phyloP scores from a whole-genome alignment of 2,888 invertebrate genomes.

The Eristalinus aeneus region DNA sequence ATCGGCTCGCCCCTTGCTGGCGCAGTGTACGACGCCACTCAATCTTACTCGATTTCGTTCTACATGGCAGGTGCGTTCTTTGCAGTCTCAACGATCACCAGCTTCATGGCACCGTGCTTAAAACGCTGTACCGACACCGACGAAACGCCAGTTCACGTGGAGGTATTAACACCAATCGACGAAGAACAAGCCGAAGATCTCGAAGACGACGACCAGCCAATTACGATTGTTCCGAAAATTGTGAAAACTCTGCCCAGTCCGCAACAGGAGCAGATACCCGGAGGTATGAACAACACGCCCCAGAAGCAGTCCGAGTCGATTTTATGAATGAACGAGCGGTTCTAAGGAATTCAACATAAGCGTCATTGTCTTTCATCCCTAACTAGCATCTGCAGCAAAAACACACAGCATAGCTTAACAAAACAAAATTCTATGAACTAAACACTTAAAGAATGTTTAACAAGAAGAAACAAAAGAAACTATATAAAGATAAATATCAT shows the following conservation, averaged over 20 bases:
- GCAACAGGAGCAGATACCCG: slow-evolving; percentile 74
- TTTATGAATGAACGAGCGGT: slow-evolving; percentile 60
- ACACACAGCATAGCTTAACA: slow-evolving; percentile 59
- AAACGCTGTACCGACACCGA: slow-evolving; percentile 82
- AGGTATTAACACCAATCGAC: slow-evolving; percentile 91
- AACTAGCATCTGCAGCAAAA: slow-evolving; percentile 43
- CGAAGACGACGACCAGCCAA: slow-evolving; percentile 88
- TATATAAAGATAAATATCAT: slow-evolving; percentile 45
- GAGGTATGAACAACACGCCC: slow-evolving; percentile 49
- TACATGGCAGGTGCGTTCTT: slow-evolving; percentile 95
- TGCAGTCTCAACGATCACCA: slow-evolving; percentile 90
- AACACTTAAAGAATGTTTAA: slow-evolving; percentile 50
- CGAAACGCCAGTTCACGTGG: slow-evolving; percentile 84
- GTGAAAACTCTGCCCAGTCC: slow-evolving; percentile 89
- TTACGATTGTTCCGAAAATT: slow-evolving; percentile 89
- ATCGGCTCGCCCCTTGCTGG: slow-evolving; percentile 93
- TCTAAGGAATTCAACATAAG: not conserved
- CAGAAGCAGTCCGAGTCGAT: slow-evolving; percentile 63
- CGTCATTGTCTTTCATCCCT: slow-evolving; percentile 41
- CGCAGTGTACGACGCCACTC: slow-evolving; percentile 93
- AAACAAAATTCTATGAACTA: slow-evolving; percentile 48
- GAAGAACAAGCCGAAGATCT: slow-evolving; percentile 90
- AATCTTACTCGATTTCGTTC: slow-evolving; percentile 93
- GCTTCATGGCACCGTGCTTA: slow-evolving; percentile 90
- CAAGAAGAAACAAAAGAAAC: slow-evolving; percentile 13